These are phyloP conservation scores for Minunthozetes semirufus DNA, from an alignment of 2,888 invertebrate species.

Conservation along the genomic window DNA sequence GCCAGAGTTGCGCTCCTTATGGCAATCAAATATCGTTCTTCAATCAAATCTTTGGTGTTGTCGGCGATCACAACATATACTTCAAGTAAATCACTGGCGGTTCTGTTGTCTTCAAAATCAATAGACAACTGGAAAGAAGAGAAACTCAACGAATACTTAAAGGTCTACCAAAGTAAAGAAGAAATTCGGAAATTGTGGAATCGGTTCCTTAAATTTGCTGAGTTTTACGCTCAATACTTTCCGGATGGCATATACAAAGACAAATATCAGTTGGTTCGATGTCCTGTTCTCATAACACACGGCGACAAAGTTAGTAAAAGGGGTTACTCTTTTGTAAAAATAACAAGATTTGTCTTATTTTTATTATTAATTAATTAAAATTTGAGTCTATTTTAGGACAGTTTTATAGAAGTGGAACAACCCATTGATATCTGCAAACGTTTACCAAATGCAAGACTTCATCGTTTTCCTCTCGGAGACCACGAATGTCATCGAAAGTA, in stretches of 20 bases:
- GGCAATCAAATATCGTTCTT: constrained; percentile 45
- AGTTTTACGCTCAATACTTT: no score
- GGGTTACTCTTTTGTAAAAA: no score
- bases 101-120: background rate
- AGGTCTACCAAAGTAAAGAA: background rate
- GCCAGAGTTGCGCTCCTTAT: constrained; percentile 47
- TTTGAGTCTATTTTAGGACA: no score
- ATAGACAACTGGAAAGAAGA: background rate
- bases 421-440: background rate
- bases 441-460: background rate
- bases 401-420: background rate
- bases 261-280: background rate
- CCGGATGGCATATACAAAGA: background rate
- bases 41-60: background rate
- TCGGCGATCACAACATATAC: background rate
- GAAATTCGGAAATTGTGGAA: background rate
- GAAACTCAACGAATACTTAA: background rate
- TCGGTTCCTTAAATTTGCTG: no score
- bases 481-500: constrained; percentile 31
- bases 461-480: constrained; percentile 18
- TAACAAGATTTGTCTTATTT: no score
- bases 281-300: no score
- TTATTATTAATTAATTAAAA: no score
- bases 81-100: background rate
- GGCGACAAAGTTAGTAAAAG: no score